Percentiles rank a stretch among this genome's conserved stretches.
Conservation (phyloP, 2,113 vertebrate species). For the Anarrhichthys ocellatus region DNA sequence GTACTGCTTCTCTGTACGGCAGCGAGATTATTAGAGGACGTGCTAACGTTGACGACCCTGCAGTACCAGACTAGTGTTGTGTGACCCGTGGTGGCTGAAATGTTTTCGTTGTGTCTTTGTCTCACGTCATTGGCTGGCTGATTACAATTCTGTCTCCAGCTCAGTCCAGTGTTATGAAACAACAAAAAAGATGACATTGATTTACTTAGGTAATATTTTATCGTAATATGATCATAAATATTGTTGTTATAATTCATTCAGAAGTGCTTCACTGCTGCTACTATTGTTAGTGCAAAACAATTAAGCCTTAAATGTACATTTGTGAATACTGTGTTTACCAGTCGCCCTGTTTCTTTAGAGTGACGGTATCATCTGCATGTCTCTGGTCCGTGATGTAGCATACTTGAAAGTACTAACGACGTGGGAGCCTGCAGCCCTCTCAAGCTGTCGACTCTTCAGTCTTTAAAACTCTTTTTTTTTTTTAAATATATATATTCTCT, state of each 20-base stretch:
- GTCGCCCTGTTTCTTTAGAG: slow-evolving; percentile 78
- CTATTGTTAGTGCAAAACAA: slow-evolving; percentile 86
- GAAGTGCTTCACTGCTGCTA: slow-evolving; percentile 89
- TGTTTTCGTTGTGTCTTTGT: slow-evolving; percentile 29
- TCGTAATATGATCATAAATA: slow-evolving; percentile 81
- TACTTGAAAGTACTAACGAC: slow-evolving; percentile 83
- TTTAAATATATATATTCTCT: background rate
- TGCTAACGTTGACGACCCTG: slow-evolving; percentile 42
- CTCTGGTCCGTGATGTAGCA: slow-evolving; percentile 82
- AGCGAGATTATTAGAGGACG: slow-evolving; percentile 45
- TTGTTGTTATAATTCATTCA: slow-evolving; percentile 82
- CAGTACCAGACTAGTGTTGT: slow-evolving; percentile 55
- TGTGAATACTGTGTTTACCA: slow-evolving; percentile 84
- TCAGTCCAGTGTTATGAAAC: slow-evolving; percentile 56
- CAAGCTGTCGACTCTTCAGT: slow-evolving; percentile 63
- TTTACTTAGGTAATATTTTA: slow-evolving; percentile 82
- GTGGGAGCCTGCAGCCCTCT: slow-evolving; percentile 65
- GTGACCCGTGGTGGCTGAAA: slow-evolving; percentile 50
- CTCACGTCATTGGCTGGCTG: slow-evolving; percentile 47
- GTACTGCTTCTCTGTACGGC: slow-evolving; percentile 62
- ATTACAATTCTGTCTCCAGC: slow-evolving; percentile 44
- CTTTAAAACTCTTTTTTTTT: slow-evolving; percentile 36
- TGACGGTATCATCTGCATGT: slow-evolving; percentile 81
- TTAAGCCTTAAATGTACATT: slow-evolving; percentile 88
- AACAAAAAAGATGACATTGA: slow-evolving; percentile 63